Percentiles rank a stretch among this genome's conserved stretches.
phyloP scores from a whole-genome alignment of 2,888 invertebrate genomes.

The Athripsodes cinereus region DNA sequence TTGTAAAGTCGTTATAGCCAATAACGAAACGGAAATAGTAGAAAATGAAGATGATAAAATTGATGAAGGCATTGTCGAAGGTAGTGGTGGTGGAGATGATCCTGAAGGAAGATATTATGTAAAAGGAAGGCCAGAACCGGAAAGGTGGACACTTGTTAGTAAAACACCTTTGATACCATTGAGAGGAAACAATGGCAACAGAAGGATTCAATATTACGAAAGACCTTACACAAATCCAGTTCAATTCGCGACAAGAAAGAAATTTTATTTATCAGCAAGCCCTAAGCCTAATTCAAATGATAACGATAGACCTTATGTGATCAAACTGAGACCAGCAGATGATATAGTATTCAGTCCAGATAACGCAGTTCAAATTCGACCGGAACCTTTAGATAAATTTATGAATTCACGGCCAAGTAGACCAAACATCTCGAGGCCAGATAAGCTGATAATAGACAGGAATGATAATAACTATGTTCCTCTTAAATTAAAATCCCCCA shows the following conservation, averaged over 20 bases:
- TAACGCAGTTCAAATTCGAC: not conserved
- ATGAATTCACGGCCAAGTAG: not conserved
- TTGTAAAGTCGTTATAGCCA: not conserved
- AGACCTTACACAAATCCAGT: slow-evolving; percentile 10
- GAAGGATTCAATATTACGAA: slow-evolving; percentile 23
- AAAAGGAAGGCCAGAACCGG: not conserved
- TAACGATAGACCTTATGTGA: slow-evolving; percentile 12
- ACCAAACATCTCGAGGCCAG: not conserved
- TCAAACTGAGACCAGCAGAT: slow-evolving; percentile 13
- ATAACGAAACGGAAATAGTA: slow-evolving; percentile 3
- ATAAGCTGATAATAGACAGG: not conserved
- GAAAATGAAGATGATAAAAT: not conserved
- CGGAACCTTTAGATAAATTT: not conserved
- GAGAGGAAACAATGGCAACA: slow-evolving; percentile 4
- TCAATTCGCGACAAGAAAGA: slow-evolving; percentile 19
- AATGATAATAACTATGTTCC: not conserved
- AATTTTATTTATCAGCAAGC: slow-evolving; percentile 18
- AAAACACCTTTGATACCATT: slow-evolving; percentile 26
- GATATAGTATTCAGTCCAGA: not conserved
- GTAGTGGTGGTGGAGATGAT: not conserved
- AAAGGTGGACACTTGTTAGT: slow-evolving; percentile 24
- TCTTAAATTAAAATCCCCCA: not conserved
- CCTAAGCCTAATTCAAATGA: slow-evolving; percentile 12
- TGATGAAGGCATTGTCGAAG: not conserved
- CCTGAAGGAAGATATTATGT: slow-evolving; percentile 13